Conservation (phyloP, 1,140 invertebrate genomes). For the Mylabris phalerata region DNA sequence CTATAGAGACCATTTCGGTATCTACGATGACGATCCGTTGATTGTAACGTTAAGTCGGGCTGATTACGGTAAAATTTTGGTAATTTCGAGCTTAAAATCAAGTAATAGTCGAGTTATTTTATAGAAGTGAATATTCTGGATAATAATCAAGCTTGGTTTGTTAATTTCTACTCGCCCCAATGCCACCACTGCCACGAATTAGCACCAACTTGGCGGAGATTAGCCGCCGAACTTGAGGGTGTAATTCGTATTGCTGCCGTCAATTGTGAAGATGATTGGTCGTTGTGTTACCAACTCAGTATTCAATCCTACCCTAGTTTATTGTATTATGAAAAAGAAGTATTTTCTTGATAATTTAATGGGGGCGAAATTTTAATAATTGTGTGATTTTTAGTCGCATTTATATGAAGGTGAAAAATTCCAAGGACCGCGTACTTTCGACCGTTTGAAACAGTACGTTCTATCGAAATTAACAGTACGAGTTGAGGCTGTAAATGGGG, state of each 20-base stretch:
- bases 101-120: constrained; percentile 3
- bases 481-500: constrained; percentile 33
- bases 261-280: constrained; percentile 75
- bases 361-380: not conserved
- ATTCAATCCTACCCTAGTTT: constrained; percentile 41
- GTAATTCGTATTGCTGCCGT: constrained; percentile 67
- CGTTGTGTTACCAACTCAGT: constrained; percentile 59
- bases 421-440: constrained; percentile 40
- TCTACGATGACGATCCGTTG: constrained; percentile 81
- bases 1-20: constrained; percentile 78
- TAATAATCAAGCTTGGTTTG: constrained; percentile 68
- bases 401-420: constrained; percentile 42
- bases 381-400: constrained; percentile 29
- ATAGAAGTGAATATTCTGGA: constrained; percentile 38
- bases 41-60: constrained; percentile 66
- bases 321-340: constrained; percentile 40
- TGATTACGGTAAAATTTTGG: constrained; percentile 64
- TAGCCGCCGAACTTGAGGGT: constrained; percentile 66
- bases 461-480: constrained; percentile 38
- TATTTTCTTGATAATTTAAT: constrained; percentile 4
- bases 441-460: constrained; percentile 44
- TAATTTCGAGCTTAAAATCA: not conserved
- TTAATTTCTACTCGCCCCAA: constrained; percentile 82
- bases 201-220: constrained; percentile 69
- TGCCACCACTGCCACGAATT: constrained; percentile 79